These are phyloP conservation scores for Drosophila pseudotalamancana DNA, from an alignment of 2,888 invertebrate genomes.

Conservation along the genomic window DNA sequence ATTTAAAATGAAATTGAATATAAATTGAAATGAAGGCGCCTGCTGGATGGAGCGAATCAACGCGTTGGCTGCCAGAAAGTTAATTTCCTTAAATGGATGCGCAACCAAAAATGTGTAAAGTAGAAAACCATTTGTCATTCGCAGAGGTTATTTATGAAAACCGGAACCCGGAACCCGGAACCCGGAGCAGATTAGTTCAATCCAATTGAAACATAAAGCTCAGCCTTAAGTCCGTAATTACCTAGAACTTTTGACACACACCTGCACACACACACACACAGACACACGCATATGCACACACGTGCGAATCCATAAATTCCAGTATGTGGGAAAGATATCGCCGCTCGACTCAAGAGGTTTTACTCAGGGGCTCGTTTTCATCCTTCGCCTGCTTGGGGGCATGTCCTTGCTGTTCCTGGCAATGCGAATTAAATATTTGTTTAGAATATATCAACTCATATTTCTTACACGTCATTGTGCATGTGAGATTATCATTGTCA, in stretches of 20 bases:
- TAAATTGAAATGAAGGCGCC: too few relatives aligned
- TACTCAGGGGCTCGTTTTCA: not conserved
- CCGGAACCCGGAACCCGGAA: too few relatives aligned
- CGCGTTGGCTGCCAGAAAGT: not conserved
- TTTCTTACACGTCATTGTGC: constrained; percentile 77
- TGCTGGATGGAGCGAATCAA: too few relatives aligned
- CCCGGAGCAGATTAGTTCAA: constrained; percentile 3
- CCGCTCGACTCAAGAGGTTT: not conserved
- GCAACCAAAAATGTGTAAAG: not conserved
- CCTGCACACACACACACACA: not conserved
- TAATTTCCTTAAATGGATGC: constrained; percentile 1
- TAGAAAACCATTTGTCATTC: constrained; percentile 8
- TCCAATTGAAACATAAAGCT: constrained; percentile 15
- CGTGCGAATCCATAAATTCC: not conserved
- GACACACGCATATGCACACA: too few relatives aligned
- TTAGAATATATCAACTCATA: constrained; percentile 72
- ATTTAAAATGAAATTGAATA: too few relatives aligned
- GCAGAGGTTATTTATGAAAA: constrained; percentile 3
- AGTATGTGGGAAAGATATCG: not conserved
- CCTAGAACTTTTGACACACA: constrained; percentile 17
- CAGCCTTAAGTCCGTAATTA: constrained; percentile 33
- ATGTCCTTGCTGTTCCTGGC: constrained; percentile 16
- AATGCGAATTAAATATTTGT: constrained; percentile 70
- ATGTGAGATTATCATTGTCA: constrained; percentile 75
- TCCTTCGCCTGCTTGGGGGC: not conserved